phyloP scores from a whole-genome alignment of 2,797 vertebrate genomes.

The Lateolabrax maculatus region DNA sequence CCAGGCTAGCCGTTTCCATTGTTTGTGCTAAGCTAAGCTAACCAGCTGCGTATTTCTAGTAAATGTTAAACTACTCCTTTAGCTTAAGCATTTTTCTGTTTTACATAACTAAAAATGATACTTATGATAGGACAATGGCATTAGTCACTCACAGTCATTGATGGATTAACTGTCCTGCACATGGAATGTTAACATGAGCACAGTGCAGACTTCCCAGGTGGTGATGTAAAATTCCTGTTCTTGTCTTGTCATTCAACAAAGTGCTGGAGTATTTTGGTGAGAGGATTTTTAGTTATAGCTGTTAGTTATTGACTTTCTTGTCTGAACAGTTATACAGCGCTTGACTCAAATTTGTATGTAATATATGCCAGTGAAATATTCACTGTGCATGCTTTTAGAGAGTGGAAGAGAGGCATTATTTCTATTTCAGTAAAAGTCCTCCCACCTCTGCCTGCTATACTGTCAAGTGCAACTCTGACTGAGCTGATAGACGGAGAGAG shows the following conservation, averaged over 20 bases:
- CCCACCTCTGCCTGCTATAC: slow-evolving; percentile 52
- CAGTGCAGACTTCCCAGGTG: neutral
- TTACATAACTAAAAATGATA: neutral
- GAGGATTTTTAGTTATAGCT: slow-evolving; percentile 8
- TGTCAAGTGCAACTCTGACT: slow-evolving; percentile 53
- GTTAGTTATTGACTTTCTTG: slow-evolving; percentile 40
- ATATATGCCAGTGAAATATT: slow-evolving; percentile 37
- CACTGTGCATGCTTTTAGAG: slow-evolving; percentile 39
- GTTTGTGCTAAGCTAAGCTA: neutral
- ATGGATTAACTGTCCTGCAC: neutral
- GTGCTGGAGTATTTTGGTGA: neutral
- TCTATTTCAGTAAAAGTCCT: slow-evolving; percentile 57
- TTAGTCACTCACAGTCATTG: neutral
- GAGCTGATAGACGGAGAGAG: slow-evolving; percentile 46
- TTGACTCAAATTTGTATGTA: slow-evolving; percentile 54
- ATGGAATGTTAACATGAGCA: neutral
- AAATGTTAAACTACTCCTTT: neutral
- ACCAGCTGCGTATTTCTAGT: neutral
- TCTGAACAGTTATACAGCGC: slow-evolving; percentile 28
- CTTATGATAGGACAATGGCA: neutral
- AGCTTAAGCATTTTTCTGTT: neutral
- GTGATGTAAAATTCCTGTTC: neutral
- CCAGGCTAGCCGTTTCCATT: neutral
- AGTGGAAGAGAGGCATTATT: slow-evolving; percentile 47
- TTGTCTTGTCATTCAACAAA: neutral